Percentiles rank a stretch among this genome's conserved stretches.
Conservation (phyloP, 2,797 vertebrate species). For the Steatocranus sp. region DNA sequence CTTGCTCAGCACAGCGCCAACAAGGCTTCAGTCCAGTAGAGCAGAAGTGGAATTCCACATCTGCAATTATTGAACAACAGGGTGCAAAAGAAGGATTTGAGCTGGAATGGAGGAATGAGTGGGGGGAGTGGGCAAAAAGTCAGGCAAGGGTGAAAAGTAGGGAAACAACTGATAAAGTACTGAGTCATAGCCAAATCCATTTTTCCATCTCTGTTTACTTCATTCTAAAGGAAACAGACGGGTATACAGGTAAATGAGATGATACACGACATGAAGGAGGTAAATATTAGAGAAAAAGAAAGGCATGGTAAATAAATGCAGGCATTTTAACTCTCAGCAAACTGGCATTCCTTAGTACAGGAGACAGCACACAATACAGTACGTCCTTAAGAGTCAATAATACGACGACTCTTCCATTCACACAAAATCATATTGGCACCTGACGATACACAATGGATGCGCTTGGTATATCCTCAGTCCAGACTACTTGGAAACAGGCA, state of each 20-base stretch:
- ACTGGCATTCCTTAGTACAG: conserved; percentile 59
- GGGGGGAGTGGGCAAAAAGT: conserved; percentile 35
- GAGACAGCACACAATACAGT: conserved; percentile 66
- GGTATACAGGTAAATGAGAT: conserved; percentile 70
- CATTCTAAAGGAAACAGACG: conserved; percentile 76
- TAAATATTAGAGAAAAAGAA: conserved; percentile 72
- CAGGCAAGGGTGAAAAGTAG: conserved; percentile 44
- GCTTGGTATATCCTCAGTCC: conserved; percentile 59
- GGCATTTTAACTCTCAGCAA: conserved; percentile 49
- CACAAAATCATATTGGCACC: conserved; percentile 50
- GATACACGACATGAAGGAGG: conserved; percentile 63
- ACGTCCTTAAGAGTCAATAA: conserved; percentile 49
- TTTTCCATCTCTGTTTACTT: conserved; percentile 70
- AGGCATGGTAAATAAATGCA: conserved; percentile 64
- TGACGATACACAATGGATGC: conserved; percentile 32
- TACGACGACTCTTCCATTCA: conserved; percentile 53
- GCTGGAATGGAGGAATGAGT: conserved; percentile 15
- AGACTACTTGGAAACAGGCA: conserved; percentile 30
- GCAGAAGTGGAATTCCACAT: conserved; percentile 72
- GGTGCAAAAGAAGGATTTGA: conserved; percentile 60
- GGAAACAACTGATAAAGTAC: conserved; percentile 27
- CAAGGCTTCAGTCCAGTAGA: conserved; percentile 46
- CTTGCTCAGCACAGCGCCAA: neutral
- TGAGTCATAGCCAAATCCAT: neutral
- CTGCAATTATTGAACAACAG: conserved; percentile 72